phyloP scores from a whole-genome alignment of 2,797 vertebrate genomes.

The Phalanger gymnotis region DNA sequence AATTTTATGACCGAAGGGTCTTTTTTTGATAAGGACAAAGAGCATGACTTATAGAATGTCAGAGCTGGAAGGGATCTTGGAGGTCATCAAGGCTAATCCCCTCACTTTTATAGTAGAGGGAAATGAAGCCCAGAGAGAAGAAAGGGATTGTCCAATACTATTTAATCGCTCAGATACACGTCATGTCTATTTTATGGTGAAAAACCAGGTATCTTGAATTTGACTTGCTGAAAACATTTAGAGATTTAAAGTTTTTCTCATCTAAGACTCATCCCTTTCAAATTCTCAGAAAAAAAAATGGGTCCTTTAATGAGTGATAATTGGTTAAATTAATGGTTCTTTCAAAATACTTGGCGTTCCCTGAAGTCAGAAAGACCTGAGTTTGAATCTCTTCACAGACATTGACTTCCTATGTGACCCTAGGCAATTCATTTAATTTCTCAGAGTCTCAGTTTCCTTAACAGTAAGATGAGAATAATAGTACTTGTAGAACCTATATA shows the following conservation, averaged over 20 bases:
- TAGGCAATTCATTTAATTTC: neutral
- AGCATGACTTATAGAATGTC: constrained; percentile 2
- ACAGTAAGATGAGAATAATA: neutral
- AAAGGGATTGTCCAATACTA: neutral
- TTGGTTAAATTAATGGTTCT: neutral
- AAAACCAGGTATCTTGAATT: neutral
- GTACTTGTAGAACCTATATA: neutral
- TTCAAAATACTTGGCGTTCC: neutral
- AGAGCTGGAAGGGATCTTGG: neutral
- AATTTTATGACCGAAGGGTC: constrained; percentile 45
- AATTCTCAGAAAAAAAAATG: neutral
- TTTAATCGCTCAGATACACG: neutral
- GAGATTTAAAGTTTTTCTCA: neutral
- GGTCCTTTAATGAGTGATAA: neutral
- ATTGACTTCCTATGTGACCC: neutral
- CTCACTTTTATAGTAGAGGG: neutral
- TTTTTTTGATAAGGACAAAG: neutral
- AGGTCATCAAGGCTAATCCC: neutral
- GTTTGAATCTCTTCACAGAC: neutral
- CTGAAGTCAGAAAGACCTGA: neutral
- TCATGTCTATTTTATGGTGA: neutral
- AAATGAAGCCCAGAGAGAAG: neutral
- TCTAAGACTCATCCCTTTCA: neutral
- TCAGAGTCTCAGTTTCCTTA: neutral
- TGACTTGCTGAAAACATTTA: neutral